Percentiles rank a stretch among this genome's conserved stretches.
phyloP scores from a whole-genome alignment of 35 echinoderm and acorn worm genomes.

The Eucidaris tribuloides region DNA sequence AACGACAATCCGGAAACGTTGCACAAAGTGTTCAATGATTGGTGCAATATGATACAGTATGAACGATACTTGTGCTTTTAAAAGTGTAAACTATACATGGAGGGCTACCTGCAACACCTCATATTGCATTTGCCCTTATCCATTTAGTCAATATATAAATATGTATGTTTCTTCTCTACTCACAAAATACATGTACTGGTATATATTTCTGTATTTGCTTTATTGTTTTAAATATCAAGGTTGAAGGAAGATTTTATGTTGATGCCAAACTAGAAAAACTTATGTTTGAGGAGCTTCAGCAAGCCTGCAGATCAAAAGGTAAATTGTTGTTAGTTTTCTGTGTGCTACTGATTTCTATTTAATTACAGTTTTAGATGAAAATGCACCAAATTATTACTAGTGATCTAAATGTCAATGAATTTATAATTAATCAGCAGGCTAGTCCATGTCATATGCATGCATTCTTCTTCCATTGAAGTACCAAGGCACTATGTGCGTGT shows the following conservation, averaged over 20 bases:
- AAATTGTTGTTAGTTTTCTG: not conserved
- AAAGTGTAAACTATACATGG: too few relatives aligned
- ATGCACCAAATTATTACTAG: not conserved
- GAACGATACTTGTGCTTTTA: too few relatives aligned
- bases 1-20: too few relatives aligned
- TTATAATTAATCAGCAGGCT: not conserved
- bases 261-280: conserved; percentile 72
- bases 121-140: too few relatives aligned
- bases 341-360: not conserved
- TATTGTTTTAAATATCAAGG: conserved; percentile 26
- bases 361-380: not conserved
- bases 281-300: conserved; percentile 87
- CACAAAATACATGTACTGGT: not conserved
- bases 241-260: conserved; percentile 93
- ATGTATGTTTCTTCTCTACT: not conserved
- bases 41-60: too few relatives aligned
- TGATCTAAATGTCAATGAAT: not conserved
- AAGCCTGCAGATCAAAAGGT: conserved; percentile 69
- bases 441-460: not conserved
- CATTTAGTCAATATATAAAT: too few relatives aligned
- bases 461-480: not conserved
- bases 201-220: not conserved
- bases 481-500: not conserved
- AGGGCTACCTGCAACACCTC: too few relatives aligned
- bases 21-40: too few relatives aligned